Evolutionary conservation across 2,888 invertebrate genomes (phyloP), one percentile per base, ranked within the genome.

Genomic region (Yponomeuta cagnagella): DNA sequence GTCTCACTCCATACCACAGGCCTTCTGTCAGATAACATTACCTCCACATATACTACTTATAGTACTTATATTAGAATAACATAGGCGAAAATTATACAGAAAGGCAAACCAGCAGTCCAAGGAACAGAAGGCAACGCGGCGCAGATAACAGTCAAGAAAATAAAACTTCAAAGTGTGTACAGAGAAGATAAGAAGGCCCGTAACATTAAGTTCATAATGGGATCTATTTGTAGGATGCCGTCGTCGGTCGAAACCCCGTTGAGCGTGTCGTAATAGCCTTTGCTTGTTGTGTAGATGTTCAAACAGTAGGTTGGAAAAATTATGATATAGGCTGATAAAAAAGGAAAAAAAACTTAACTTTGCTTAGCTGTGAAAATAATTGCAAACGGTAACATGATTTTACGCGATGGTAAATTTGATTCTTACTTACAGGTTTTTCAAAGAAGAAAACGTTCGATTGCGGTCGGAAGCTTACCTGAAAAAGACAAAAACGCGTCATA

Each of bases 111-210:
- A 58, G 15, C 52, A 15, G 15, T 15, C 8, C 15, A 5, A 12
- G 12, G 4, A 15, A 15, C 52, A 12, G 52, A 58, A 58, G 52
- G 52, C 15, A 58, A 37, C 37, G 43, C 70, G 71, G 69, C 74
- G 71, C 72, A 82, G 85, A 88, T 87, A 87, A 86, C 83, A 80
- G 77, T 83, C 85, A 88, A 87, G 87, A 89, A 58, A 58, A 89
- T 88, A 87, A 86, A 88, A 88, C 86, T 81, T 89, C 88, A 86
- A 87, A 87, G 83, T 74, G 66, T 66, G 70, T 63, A 72, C 63
- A 30, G 33, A 65, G 73, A 72, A 73, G 75, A 75, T 74, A 74
- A 74, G 70, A 70, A 67, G 68, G 72, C 66, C 72, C 73, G 69
- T 68, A 52, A 64, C 71, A 70, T 72, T 71, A 66, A 73, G 71